Percentiles rank a stretch among this genome's conserved stretches.
Evolutionary conservation across 1,140 invertebrate species (phyloP).

Genomic region (Cyclina sinensis): DNA sequence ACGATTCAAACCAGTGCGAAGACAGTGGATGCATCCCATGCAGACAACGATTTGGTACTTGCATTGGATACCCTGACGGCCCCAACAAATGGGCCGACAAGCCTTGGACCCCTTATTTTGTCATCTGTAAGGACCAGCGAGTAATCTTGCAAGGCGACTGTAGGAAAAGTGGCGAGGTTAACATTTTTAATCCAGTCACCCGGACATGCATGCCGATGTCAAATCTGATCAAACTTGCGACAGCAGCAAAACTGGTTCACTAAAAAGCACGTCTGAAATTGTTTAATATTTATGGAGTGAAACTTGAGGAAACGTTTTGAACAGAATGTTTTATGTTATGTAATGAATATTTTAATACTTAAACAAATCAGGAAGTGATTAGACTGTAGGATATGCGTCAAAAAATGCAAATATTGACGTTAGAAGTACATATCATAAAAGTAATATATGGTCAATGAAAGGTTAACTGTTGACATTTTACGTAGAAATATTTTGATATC

Average conservation of each 20-base stretch:
- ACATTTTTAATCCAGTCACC: constrained; percentile 49
- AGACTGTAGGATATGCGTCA: no score
- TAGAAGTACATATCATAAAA: no score
- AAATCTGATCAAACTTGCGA: constrained; percentile 8
- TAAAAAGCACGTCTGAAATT: neutral
- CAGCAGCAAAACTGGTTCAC: neutral
- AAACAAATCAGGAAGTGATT: no score
- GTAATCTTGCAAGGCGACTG: constrained; percentile 38
- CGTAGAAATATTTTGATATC: no score
- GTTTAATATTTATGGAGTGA: no score
- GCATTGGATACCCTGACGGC: constrained; percentile 21
- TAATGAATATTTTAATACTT: no score
- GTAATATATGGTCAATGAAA: no score
- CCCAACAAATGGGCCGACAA: constrained; percentile 35
- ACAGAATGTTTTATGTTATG: no score
- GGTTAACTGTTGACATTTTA: no score
- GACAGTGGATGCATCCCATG: constrained; percentile 39
- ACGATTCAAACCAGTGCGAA: constrained; percentile 21
- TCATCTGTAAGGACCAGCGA: constrained; percentile 36
- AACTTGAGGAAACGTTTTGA: no score
- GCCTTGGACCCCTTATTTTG: constrained; percentile 39
- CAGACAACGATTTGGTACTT: constrained; percentile 19
- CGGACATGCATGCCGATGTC: constrained; percentile 46
- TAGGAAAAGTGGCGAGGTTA: constrained; percentile 5
- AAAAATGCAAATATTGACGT: no score